These are phyloP conservation scores for Drosophila mayaguana DNA, from an alignment of 2,888 invertebrate species.

Conservation along the genomic window DNA sequence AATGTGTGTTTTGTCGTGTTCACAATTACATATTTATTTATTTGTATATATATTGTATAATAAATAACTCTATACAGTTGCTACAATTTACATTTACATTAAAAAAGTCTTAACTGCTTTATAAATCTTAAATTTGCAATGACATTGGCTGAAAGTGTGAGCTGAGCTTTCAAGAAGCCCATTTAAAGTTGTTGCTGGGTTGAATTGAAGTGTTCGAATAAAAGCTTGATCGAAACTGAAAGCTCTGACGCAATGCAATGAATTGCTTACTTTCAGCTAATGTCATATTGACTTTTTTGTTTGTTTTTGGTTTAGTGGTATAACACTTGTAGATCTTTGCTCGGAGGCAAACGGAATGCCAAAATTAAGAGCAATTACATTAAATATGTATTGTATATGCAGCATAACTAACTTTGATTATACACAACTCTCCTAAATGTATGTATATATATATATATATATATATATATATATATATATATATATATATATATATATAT, in stretches of 20 bases:
- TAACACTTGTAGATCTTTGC: conserved; percentile 18
- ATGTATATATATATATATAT: conserved; percentile 1
- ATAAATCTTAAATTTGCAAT: conserved; percentile 5
- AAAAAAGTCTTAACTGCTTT: conserved; percentile 56
- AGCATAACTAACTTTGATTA: conserved; percentile 73
- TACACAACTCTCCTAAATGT: conserved; percentile 52
- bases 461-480: not conserved
- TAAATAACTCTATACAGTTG: conserved; percentile 44
- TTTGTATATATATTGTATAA: not conserved
- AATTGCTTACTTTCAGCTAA: conserved; percentile 10
- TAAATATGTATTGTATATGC: conserved; percentile 71
- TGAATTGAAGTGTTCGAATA: not conserved
- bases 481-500: conserved; percentile 4
- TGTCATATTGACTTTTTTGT: conserved; percentile 16
- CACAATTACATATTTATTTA: conserved; percentile 1
- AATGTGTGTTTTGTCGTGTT: conserved; percentile 33
- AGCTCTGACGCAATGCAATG: not conserved
- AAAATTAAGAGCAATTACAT: conserved; percentile 21
- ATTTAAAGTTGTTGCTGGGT: conserved; percentile 6
- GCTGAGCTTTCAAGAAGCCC: not conserved
- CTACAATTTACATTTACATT: conserved; percentile 48
- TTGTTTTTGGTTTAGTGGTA: not conserved
- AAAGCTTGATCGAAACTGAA: not conserved
- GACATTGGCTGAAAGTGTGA: conserved; percentile 21
- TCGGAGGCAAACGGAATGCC: conserved; percentile 21